A percentile compares a stretch with the other conserved stretches of the same genome.
These are phyloP conservation scores for Anseranas semipalmata DNA, from an alignment of 2,113 vertebrate species.

Conservation along the genomic window DNA sequence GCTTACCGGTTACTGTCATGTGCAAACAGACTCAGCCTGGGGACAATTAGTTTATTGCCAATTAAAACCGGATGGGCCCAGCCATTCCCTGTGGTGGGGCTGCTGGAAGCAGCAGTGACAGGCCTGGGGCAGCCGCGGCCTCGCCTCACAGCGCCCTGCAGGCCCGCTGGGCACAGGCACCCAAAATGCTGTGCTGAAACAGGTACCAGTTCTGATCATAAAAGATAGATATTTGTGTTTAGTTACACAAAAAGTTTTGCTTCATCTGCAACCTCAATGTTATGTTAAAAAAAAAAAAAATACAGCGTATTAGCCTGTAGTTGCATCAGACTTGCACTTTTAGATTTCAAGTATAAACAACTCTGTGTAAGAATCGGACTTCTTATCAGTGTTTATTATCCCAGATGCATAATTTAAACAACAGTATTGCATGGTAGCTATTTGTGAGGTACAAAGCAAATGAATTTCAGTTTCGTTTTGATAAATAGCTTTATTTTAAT, in stretches of 20 bases:
- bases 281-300: no score
- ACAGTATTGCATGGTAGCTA: background rate
- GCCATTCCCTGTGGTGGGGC: background rate
- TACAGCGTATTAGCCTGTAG: background rate
- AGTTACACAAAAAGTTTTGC: background rate
- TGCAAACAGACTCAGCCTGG: background rate
- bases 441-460: background rate
- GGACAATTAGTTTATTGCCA: background rate
- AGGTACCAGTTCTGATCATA: background rate
- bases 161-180: rapidly evolving
- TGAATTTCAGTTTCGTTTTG: background rate
- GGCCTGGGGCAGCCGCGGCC: background rate
- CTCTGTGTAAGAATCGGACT: background rate
- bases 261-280: background rate
- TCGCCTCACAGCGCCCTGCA: background rate
- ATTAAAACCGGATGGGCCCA: background rate
- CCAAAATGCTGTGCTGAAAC: background rate
- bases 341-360: background rate
- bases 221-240: background rate
- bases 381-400: background rate
- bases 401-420: background rate
- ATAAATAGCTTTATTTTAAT: background rate
- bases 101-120: rapidly evolving
- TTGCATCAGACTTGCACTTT: background rate
- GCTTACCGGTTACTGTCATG: background rate